These are phyloP conservation scores for Uloborus diversus DNA, from an alignment of 1,140 invertebrate species.

Conservation along the genomic window DNA sequence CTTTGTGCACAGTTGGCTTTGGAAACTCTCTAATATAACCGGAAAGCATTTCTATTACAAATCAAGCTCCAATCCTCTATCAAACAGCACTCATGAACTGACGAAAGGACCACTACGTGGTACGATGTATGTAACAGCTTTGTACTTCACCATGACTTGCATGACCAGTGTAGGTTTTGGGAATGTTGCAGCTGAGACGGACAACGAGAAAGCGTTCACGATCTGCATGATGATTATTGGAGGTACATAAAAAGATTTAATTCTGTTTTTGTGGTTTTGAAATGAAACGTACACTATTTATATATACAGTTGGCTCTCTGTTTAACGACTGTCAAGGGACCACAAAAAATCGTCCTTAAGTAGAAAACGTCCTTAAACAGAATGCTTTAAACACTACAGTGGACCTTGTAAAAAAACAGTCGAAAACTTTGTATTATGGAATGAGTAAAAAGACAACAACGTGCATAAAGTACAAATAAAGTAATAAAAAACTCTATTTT, in stretches of 20 bases:
- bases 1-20: conserved; percentile 83
- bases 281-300: too few relatives aligned
- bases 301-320: too few relatives aligned
- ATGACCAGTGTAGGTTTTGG: conserved; percentile 99
- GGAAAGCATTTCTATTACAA: conserved; percentile 66
- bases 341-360: too few relatives aligned
- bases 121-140: conserved; percentile 67
- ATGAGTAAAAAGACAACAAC: too few relatives aligned
- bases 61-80: conserved; percentile 59
- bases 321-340: too few relatives aligned
- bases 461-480: too few relatives aligned
- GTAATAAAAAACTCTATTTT: too few relatives aligned
- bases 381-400: too few relatives aligned
- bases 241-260: conserved; percentile 72
- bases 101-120: conserved; percentile 88
- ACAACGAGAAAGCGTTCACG: conserved; percentile 99
- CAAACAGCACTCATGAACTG: conserved; percentile 77
- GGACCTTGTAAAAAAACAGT: too few relatives aligned
- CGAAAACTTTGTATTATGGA: too few relatives aligned
- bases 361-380: too few relatives aligned
- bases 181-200: conserved; percentile 98
- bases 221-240: conserved; percentile 99
- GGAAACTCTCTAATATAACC: conserved; percentile 94
- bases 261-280: background rate
- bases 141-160: conserved; percentile 98